phyloP scores from a whole-genome alignment of 2,113 vertebrate genomes.

The Cairina moschata region DNA sequence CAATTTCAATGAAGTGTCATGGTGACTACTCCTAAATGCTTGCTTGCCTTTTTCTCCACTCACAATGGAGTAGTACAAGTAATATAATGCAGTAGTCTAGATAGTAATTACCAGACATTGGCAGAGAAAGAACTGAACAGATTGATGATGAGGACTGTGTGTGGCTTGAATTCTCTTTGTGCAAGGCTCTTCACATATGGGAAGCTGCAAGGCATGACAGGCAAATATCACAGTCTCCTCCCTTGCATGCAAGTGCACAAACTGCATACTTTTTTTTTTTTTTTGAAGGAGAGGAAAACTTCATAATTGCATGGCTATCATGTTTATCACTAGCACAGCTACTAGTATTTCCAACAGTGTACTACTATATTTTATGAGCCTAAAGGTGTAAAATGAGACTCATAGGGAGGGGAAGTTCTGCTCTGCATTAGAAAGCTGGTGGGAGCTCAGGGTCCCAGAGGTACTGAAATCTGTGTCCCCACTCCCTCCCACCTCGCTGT shows the following conservation, averaged over 20 bases:
- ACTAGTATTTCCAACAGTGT: neutral
- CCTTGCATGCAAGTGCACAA: neutral
- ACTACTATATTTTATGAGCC: neutral
- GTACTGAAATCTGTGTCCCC: rapidly evolving
- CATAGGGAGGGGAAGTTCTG: neutral
- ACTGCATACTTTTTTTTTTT: neutral
- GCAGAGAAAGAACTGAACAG: neutral
- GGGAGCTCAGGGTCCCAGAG: neutral
- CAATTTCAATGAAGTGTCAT: neutral
- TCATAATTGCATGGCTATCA: neutral
- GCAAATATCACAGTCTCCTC: neutral
- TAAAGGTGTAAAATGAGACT: neutral
- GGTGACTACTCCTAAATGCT: neutral
- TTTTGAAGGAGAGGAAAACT: neutral
- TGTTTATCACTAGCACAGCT: neutral
- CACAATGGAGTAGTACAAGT: neutral
- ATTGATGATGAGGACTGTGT: rapidly evolving
- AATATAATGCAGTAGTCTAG: neutral
- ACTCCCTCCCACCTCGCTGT: neutral
- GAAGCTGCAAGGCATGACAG: neutral
- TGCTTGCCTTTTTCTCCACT: rapidly evolving
- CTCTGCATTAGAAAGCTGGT: neutral
- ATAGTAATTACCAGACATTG: neutral
- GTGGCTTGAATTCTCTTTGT: neutral
- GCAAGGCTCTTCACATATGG: neutral